A percentile compares a stretch with the other conserved stretches of the same genome.
Conservation (phyloP, 1,140 invertebrate species). For the Rhagoletis zephyria region DNA sequence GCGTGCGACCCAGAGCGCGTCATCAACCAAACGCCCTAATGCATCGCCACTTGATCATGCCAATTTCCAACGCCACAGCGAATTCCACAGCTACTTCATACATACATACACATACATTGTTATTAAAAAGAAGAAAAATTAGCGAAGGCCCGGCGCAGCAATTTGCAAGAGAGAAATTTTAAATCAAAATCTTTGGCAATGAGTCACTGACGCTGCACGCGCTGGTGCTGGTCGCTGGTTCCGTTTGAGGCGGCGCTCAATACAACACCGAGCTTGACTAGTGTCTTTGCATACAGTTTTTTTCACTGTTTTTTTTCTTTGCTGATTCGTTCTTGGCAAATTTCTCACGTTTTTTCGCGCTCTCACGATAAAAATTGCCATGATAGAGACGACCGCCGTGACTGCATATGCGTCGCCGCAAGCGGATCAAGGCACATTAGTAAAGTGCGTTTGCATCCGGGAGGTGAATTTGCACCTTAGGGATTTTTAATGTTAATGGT, state of each 20-base stretch:
- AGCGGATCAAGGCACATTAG: background rate
- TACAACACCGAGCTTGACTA: no score
- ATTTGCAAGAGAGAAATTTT: background rate
- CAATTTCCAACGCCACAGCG: background rate
- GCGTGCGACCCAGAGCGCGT: background rate
- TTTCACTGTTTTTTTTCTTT: background rate
- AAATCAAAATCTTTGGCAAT: conserved; percentile 39
- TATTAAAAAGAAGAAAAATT: no score
- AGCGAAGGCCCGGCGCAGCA: background rate
- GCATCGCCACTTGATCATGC: background rate
- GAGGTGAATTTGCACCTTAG: background rate
- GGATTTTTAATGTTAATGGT: background rate
- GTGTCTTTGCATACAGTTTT: background rate
- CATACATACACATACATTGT: no score
- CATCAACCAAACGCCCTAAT: conserved; percentile 1
- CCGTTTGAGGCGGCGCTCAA: background rate
- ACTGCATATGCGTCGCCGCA: no score
- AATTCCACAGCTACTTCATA: background rate
- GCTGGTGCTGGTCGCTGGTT: background rate
- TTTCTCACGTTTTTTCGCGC: conserved; percentile 20
- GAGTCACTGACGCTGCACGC: background rate
- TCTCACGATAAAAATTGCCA: background rate
- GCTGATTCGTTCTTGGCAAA: background rate
- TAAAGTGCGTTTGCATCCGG: background rate
- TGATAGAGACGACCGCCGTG: background rate